Percentiles rank a stretch among this genome's conserved stretches.
Conservation (phyloP, 2,113 vertebrate genomes). For the Ophiodon elongatus region DNA sequence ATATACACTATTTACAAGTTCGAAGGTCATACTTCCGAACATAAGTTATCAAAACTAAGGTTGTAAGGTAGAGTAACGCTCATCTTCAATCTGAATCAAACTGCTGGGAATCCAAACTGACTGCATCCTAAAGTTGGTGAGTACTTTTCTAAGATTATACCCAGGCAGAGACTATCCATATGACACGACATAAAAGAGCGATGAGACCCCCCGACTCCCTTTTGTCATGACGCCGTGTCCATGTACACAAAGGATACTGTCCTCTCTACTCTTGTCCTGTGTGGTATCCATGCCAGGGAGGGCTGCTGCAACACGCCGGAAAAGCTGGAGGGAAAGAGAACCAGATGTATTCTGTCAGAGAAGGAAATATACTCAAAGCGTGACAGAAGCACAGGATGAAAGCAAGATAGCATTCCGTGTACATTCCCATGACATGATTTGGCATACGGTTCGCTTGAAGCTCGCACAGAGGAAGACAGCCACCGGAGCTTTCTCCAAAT, state of each 20-base stretch:
- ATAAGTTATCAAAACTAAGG: not conserved
- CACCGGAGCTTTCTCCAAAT: conserved; percentile 45
- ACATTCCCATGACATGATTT: conserved; percentile 28
- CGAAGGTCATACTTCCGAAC: not conserved
- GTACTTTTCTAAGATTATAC: not conserved
- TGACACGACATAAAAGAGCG: conserved; percentile 8
- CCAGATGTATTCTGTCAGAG: conserved; percentile 22
- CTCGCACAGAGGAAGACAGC: conserved; percentile 52
- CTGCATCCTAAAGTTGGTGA: not conserved
- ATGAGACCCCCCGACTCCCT: not conserved
- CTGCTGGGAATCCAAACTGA: not conserved
- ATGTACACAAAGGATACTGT: conserved; percentile 94
- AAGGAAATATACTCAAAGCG: conserved; percentile 5
- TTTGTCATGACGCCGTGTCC: conserved; percentile 16
- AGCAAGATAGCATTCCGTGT: not conserved
- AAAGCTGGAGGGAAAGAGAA: conserved; percentile 87
- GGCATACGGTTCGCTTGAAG: conserved; percentile 37
- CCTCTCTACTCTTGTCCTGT: conserved; percentile 99
- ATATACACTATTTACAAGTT: not conserved
- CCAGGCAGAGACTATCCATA: not conserved
- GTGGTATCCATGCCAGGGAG: conserved; percentile 98
- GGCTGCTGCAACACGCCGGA: conserved; percentile 97
- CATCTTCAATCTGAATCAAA: not conserved
- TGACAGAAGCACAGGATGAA: conserved; percentile 13
- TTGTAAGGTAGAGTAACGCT: not conserved